Conservation (phyloP, 64 coral and sea anemone species). For the Pachyseris speciosa region DNA sequence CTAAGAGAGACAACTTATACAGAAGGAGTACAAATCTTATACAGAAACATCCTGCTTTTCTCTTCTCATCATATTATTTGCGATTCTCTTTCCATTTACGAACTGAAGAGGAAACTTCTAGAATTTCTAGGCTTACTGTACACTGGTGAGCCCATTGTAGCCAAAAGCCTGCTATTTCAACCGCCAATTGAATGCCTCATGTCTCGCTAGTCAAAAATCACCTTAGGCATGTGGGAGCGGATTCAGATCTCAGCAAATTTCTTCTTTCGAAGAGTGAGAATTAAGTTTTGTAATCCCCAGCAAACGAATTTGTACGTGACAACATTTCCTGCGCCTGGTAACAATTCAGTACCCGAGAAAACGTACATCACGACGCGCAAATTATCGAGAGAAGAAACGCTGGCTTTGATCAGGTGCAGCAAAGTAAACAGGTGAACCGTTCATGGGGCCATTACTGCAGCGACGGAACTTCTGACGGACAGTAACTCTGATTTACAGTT, state of each 20-base stretch:
- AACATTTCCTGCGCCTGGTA: not conserved
- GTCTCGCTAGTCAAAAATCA: not conserved
- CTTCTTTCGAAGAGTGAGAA: constrained; percentile 3
- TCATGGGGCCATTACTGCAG: constrained; percentile 59
- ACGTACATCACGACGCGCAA: constrained; percentile 1
- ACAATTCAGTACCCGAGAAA: not conserved
- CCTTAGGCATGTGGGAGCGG: constrained; percentile 1
- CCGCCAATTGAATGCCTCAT: not conserved
- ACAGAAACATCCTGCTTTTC: constrained; percentile 53
- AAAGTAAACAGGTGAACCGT: constrained; percentile 45
- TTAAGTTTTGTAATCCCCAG: not conserved
- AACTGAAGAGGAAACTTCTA: constrained; percentile 19
- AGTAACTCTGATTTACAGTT: not conserved
- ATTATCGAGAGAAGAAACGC: constrained; percentile 15
- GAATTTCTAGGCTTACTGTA: constrained; percentile 36
- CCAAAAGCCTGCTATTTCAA: not conserved
- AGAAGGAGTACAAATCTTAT: not conserved
- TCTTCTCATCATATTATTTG: constrained; percentile 60
- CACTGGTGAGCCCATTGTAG: not conserved
- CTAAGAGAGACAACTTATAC: not conserved
- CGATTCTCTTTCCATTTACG: constrained; percentile 42
- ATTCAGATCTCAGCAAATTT: constrained; percentile 2
- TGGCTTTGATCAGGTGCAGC: not conserved
- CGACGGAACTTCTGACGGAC: constrained; percentile 19
- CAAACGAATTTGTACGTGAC: constrained; percentile 39